Conservation (phyloP, 2,888 invertebrate species). For the Dryobota labecula region DNA sequence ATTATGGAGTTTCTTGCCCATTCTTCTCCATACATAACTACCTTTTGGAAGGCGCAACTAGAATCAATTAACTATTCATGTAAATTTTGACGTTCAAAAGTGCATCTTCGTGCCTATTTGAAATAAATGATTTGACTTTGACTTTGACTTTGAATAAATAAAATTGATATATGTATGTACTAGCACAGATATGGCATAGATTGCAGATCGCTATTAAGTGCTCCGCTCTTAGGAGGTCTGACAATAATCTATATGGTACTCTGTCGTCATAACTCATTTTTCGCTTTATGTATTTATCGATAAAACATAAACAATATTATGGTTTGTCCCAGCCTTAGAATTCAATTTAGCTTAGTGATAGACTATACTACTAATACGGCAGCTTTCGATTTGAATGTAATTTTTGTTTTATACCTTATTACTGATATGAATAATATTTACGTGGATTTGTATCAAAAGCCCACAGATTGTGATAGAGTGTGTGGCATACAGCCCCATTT, state of each 20-base stretch:
- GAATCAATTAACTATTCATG: too few relatives aligned
- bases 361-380: slow-evolving; percentile 29
- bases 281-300: slow-evolving; percentile 56
- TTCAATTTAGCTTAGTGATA: slow-evolving; percentile 50
- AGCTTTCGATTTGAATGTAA: slow-evolving; percentile 19
- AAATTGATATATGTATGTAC: slow-evolving; percentile 10
- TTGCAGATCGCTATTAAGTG: slow-evolving; percentile 35
- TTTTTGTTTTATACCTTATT: slow-evolving; percentile 22
- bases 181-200: slow-evolving; percentile 19
- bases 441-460: not conserved
- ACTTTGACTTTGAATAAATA: too few relatives aligned
- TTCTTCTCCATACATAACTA: too few relatives aligned
- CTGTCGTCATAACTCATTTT: slow-evolving; percentile 53
- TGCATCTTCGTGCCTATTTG: too few relatives aligned
- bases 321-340: slow-evolving; percentile 58
- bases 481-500: too few relatives aligned
- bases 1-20: too few relatives aligned
- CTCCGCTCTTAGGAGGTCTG: slow-evolving; percentile 60
- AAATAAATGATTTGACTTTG: too few relatives aligned
- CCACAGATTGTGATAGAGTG: not conserved
- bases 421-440: not conserved
- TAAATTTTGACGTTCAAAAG: too few relatives aligned
- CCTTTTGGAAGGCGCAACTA: too few relatives aligned
- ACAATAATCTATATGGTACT: slow-evolving; percentile 59
- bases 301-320: slow-evolving; percentile 53